phyloP scores from a whole-genome alignment of 2,113 vertebrate genomes.

The Colinus virginianus region DNA sequence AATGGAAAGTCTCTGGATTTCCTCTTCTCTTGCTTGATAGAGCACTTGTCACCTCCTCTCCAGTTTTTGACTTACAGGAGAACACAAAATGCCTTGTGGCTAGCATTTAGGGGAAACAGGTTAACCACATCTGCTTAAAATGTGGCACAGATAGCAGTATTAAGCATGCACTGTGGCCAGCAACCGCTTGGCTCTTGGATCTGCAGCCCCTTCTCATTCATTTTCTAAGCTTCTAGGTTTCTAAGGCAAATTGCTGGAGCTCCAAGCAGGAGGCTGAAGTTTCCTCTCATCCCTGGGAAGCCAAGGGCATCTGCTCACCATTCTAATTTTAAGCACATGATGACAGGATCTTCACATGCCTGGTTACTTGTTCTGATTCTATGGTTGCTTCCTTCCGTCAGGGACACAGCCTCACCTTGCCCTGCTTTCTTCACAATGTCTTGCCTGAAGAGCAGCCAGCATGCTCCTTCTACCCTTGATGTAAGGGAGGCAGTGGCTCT shows the following conservation, averaged over 20 bases:
- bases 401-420: background rate
- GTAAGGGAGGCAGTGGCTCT: background rate
- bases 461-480: background rate
- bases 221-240: background rate
- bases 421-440: fast-evolving
- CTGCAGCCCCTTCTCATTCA: background rate
- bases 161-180: fast-evolving
- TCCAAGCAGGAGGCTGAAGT: background rate
- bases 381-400: background rate
- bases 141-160: fast-evolving
- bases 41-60: background rate
- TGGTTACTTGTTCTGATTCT: background rate
- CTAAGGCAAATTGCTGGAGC: background rate
- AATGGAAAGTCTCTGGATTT: background rate
- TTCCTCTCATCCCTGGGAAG: background rate
- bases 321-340: background rate
- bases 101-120: background rate
- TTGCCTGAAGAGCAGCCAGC: no score
- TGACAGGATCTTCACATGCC: background rate
- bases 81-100: fast-evolving
- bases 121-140: background rate
- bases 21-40: background rate
- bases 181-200: fast-evolving
- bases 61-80: background rate
- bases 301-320: background rate